Percentiles rank a stretch among this genome's conserved stretches.
These are phyloP conservation scores for Rhinichthys osculus DNA, from an alignment of 2,797 vertebrate species.

Conservation along the genomic window DNA sequence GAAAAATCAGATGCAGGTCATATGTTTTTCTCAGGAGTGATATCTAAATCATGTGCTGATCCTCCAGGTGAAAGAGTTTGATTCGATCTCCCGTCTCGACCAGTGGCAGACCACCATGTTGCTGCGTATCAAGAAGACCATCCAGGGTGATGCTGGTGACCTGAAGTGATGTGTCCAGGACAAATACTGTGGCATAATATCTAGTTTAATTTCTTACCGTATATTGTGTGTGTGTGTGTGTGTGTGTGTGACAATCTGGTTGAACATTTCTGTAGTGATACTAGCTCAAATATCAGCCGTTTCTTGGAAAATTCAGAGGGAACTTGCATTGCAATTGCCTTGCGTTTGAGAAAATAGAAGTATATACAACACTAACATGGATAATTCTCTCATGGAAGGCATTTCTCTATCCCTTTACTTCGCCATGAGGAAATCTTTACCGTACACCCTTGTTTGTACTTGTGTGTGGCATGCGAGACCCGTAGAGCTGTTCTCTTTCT, in stretches of 20 bases:
- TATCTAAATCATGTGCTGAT: background rate
- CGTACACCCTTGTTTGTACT: constrained; percentile 30
- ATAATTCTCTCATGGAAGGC: constrained; percentile 45
- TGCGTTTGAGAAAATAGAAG: constrained; percentile 44
- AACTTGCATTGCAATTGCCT: constrained; percentile 18
- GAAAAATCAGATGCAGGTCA: background rate
- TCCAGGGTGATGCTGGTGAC: constrained; percentile 92
- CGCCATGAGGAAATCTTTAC: constrained; percentile 24
- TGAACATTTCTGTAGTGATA: constrained; percentile 54
- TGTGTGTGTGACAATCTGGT: constrained; percentile 57
- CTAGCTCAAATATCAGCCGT: constrained; percentile 45
- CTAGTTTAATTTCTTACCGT: constrained; percentile 36
- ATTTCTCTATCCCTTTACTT: constrained; percentile 53
- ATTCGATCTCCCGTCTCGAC: constrained; percentile 95
- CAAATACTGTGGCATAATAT: constrained; percentile 62
- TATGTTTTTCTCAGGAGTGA: background rate
- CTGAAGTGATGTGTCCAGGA: constrained; percentile 80
- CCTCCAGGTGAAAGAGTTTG: constrained; percentile 90
- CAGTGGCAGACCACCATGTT: constrained; percentile 99
- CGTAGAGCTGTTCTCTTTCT: constrained; percentile 46
- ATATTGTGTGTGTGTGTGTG: constrained; percentile 38
- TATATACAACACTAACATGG: constrained; percentile 50
- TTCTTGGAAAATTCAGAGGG: constrained; percentile 32
- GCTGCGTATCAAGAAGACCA: constrained; percentile 98
- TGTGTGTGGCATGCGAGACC: constrained; percentile 54